Conservation (phyloP, 2,888 invertebrate genomes). For the Gastrophysa polygoni region DNA sequence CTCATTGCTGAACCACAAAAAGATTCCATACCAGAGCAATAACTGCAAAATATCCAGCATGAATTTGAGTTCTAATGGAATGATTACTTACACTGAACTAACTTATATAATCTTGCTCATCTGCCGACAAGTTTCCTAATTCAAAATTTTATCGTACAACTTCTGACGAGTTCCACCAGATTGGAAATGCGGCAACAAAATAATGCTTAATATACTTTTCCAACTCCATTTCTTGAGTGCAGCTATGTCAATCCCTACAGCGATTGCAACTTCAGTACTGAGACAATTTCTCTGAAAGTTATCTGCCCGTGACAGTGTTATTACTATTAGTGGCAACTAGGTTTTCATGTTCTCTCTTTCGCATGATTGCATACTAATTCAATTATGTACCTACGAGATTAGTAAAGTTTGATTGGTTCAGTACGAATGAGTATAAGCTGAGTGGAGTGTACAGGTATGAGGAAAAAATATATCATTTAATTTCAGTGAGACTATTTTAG, state of each 20-base stretch:
- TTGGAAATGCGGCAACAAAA: not conserved
- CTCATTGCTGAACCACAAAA: too few relatives aligned
- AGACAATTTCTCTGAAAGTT: slow-evolving; percentile 2
- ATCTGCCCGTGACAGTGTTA: slow-evolving; percentile 25
- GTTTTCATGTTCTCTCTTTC: slow-evolving; percentile 33
- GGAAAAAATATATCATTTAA: not conserved
- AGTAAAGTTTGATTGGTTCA: slow-evolving; percentile 40
- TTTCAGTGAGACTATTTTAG: too few relatives aligned
- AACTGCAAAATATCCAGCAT: too few relatives aligned
- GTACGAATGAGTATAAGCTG: slow-evolving; percentile 12
- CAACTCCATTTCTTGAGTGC: not conserved
- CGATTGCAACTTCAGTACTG: not conserved
- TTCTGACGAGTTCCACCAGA: not conserved
- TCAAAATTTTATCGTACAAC: not conserved
- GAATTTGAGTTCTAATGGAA: too few relatives aligned
- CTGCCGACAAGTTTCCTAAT: not conserved
- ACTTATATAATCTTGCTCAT: not conserved
- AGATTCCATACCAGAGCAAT: too few relatives aligned
- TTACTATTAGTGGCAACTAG: slow-evolving; percentile 32
- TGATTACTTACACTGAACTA: too few relatives aligned
- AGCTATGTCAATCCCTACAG: not conserved
- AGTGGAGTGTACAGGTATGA: not conserved
- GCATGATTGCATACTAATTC: slow-evolving; percentile 33
- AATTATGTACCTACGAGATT: slow-evolving; percentile 38
- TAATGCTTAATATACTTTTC: not conserved